Evolutionary conservation across 2,888 invertebrate genomes (phyloP).

Genomic region (Abscondita cerata): DNA sequence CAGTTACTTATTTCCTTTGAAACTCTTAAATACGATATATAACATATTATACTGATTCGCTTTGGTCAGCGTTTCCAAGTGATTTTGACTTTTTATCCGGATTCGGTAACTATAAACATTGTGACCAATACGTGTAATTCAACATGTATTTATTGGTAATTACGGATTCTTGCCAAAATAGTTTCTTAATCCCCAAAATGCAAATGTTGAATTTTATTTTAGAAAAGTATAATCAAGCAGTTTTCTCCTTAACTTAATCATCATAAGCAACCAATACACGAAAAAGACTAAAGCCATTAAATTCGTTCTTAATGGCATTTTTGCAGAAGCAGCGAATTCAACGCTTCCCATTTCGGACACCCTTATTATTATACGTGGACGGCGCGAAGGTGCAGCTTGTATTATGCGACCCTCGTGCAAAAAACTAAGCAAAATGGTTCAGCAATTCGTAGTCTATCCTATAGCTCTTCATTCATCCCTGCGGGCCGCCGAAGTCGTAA

Average conservation of each 20-base stretch:
- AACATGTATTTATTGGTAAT: slow-evolving; percentile 1
- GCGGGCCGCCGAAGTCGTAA: slow-evolving; percentile 55
- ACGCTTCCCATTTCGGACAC: slow-evolving; percentile 29
- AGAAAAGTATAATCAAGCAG: slow-evolving; percentile 23
- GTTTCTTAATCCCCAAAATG: neutral
- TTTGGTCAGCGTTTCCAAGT: slow-evolving; percentile 15
- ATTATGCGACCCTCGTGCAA: slow-evolving; percentile 52
- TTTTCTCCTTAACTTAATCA: slow-evolving; percentile 21
- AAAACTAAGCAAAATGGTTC: slow-evolving; percentile 56
- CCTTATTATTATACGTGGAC: slow-evolving; percentile 50
- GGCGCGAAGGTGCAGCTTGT: slow-evolving; percentile 49
- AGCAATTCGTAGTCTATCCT: slow-evolving; percentile 57
- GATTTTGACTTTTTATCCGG: slow-evolving; percentile 8
- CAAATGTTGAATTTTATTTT: neutral
- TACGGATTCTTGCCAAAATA: neutral
- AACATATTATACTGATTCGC: slow-evolving; percentile 5
- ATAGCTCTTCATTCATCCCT: slow-evolving; percentile 57
- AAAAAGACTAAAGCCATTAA: slow-evolving; percentile 27
- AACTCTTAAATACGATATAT: too few species aligned
- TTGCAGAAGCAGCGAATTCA: slow-evolving; percentile 29
- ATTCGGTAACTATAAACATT: neutral
- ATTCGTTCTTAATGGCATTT: slow-evolving; percentile 28
- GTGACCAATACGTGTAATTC: slow-evolving; percentile 6
- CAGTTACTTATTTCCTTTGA: too few species aligned
- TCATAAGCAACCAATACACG: slow-evolving; percentile 23